phyloP scores from a whole-genome alignment of 1,140 invertebrate species.

The Drosophila littoralis region DNA sequence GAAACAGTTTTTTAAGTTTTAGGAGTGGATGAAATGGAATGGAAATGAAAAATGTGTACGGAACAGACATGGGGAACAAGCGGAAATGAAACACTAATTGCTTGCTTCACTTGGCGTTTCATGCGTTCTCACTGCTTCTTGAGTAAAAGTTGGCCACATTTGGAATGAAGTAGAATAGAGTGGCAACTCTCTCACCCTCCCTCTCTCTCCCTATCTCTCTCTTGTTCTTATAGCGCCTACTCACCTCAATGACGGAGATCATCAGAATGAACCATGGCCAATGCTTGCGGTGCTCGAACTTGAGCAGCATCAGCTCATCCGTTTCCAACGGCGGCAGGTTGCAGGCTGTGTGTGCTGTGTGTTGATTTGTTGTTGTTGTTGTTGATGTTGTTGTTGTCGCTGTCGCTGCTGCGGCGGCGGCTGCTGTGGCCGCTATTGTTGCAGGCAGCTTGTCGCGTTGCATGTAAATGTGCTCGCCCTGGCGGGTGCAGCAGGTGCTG shows the following conservation, averaged over 20 bases:
- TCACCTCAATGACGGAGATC: conserved; percentile 94
- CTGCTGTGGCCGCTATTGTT: conserved; percentile 9
- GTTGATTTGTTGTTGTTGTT: conserved; percentile 17
- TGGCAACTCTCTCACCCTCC: background rate
- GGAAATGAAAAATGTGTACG: too few relatives aligned
- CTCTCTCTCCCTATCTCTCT: background rate
- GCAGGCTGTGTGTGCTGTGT: conserved; percentile 19
- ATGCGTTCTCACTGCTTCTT: too few relatives aligned
- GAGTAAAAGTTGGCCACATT: too few relatives aligned
- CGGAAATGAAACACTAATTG: too few relatives aligned
- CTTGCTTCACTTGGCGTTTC: too few relatives aligned
- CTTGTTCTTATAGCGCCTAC: conserved; percentile 50
- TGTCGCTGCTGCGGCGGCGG: conserved; percentile 13
- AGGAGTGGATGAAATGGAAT: too few relatives aligned
- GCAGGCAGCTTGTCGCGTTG: conserved; percentile 50
- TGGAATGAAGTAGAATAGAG: too few relatives aligned
- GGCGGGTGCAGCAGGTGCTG: conserved; percentile 80
- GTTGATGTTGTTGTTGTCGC: conserved; percentile 13
- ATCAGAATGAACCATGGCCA: conserved; percentile 93
- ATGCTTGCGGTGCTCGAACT: conserved; percentile 73
- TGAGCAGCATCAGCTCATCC: conserved; percentile 62
- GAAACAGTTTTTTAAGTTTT: too few relatives aligned
- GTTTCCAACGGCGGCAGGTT: conserved; percentile 23
- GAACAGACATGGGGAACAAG: too few relatives aligned
- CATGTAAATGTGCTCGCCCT: conserved; percentile 82